A percentile compares a stretch with the other conserved stretches of the same genome.
Evolutionary conservation across 2,888 invertebrate genomes (phyloP).

Genomic region (Leptarthrus brevirostris): DNA sequence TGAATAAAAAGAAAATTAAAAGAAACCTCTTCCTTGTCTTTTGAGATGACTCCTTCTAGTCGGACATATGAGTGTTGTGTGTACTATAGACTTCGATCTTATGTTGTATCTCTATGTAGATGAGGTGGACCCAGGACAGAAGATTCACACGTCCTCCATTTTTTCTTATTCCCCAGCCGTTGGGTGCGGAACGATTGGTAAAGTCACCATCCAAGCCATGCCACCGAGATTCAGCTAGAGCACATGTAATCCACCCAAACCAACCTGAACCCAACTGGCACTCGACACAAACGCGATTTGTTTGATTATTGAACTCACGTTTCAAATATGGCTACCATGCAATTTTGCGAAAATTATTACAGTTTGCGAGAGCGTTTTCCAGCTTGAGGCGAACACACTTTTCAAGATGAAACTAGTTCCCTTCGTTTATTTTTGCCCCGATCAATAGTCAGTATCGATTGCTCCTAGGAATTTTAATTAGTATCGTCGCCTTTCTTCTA

Average conservation of each 20-base stretch:
- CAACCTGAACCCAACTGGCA: slow-evolving; percentile 10
- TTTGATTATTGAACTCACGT: slow-evolving; percentile 40
- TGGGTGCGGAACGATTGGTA: not conserved
- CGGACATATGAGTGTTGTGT: not conserved
- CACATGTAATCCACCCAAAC: not conserved
- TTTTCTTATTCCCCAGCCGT: slow-evolving; percentile 8
- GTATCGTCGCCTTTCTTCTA: not conserved
- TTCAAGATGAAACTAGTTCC: not conserved
- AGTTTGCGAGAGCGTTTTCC: not conserved
- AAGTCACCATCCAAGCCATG: slow-evolving; percentile 9
- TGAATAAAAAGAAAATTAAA: slow-evolving; percentile 1
- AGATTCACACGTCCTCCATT: slow-evolving; percentile 29
- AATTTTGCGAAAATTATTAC: slow-evolving; percentile 40
- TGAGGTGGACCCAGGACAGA: slow-evolving; percentile 6
- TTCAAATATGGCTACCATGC: slow-evolving; percentile 45
- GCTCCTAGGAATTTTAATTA: not conserved
- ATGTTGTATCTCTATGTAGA: slow-evolving; percentile 17
- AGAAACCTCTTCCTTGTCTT: slow-evolving; percentile 10
- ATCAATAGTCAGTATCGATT: not conserved
- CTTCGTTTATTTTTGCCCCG: not conserved
- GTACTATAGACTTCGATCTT: not conserved
- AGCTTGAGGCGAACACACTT: not conserved
- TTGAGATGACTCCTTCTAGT: not conserved
- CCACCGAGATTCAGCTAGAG: not conserved
- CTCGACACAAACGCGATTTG: slow-evolving; percentile 17